Evolutionary conservation across 2,113 vertebrate species (phyloP), one percentile per base, ranked within the genome.

Genomic region (Nerophis lumbriciformis): DNA sequence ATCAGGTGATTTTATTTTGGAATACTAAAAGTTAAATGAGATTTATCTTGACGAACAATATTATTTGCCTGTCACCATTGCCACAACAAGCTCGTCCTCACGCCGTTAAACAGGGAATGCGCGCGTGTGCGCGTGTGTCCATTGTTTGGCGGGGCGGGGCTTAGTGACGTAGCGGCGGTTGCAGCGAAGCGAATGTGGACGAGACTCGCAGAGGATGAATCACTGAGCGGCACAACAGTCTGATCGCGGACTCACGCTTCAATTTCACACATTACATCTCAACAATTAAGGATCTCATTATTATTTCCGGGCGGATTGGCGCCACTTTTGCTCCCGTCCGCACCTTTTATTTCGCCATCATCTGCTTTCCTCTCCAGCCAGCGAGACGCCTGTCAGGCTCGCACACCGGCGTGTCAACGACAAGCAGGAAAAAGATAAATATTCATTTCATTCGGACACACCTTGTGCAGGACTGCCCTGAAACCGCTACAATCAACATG

Each of bases 181-280:
- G 68, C 80, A 38, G 70, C 49, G 82, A 58, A 1, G 54, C 63
- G 59, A 59, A 45, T 68, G 81, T 77, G 82, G 76, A 70, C 65
- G n/a, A 61, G 73, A 78, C 80, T 72, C 63, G 71, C 69, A 49
- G 77, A 72, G 77, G 81, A 85, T 86, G 85, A 57, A 57, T 57
- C 54, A 57, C 66, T 63, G 53, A 72, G 65, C 47, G 48, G 35
- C 48, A 63, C 63, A 45, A 76, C 5, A 48, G 7, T 72, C 65
- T 57, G 48, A 60, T 21, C 69, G 58, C 60, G 44, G 58, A 2
- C 62, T 58, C 36, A 55, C 75, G 48, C 53, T 68, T 57, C 66
- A 44, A 6, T 62, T 51, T 59, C 53, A 66, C 2, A 38, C 14
- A 57, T 14, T 48, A 1, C 35, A 28, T n/a, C 1, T 61, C 35